Conservation (phyloP, 2,113 vertebrate genomes). For the Helogale parvula region DNA sequence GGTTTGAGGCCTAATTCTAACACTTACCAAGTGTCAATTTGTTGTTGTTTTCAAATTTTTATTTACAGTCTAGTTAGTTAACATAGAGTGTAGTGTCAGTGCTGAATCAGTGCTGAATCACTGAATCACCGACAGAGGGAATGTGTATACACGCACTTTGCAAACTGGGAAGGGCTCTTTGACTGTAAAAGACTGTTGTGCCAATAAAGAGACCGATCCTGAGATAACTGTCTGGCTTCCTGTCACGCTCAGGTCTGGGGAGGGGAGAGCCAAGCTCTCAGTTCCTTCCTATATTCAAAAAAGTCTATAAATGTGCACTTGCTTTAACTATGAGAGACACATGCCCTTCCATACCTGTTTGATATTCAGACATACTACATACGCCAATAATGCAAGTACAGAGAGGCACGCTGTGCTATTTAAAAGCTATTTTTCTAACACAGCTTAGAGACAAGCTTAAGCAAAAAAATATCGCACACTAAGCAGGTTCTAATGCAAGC, state of each 20-base stretch:
- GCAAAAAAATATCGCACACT: not conserved
- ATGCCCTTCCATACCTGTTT: not conserved
- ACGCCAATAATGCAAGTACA: not conserved
- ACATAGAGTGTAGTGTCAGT: too few relatives aligned
- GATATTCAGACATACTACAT: not conserved
- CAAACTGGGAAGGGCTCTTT: too few relatives aligned
- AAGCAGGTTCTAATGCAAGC: not conserved
- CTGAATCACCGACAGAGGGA: not conserved
- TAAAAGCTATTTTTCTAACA: slow-evolving; percentile 1
- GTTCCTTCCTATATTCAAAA: not conserved
- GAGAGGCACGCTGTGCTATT: not conserved
- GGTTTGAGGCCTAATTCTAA: not conserved
- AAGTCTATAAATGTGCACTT: not conserved
- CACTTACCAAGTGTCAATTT: not conserved
- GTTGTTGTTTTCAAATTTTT: too few relatives aligned
- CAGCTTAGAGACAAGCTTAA: not conserved
- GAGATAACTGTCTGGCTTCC: not conserved
- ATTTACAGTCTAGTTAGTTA: too few relatives aligned
- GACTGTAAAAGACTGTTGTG: not conserved
- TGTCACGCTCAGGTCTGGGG: not conserved
- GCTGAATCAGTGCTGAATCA: too few relatives aligned
- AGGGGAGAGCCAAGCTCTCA: not conserved
- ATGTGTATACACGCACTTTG: not conserved
- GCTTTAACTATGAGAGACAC: not conserved
- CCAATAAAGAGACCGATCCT: not conserved